These are phyloP conservation scores for Xylocampa areola DNA, from an alignment of 2,888 invertebrate species.

Conservation along the genomic window DNA sequence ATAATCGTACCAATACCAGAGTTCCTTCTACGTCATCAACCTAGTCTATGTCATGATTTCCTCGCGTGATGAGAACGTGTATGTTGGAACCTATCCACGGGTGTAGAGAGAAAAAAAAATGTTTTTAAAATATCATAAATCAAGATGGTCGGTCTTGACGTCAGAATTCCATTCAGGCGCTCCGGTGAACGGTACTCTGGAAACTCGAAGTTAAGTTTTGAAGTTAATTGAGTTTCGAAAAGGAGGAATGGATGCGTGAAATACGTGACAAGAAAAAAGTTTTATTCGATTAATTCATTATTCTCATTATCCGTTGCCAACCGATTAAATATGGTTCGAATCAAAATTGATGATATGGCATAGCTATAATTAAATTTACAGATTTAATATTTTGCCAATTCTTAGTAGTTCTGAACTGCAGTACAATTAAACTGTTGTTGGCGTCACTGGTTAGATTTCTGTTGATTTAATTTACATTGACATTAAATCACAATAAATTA, in stretches of 20 bases:
- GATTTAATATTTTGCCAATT: not conserved
- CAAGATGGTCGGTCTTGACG: constrained; percentile 65
- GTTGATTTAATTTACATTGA: not conserved
- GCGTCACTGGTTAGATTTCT: not conserved
- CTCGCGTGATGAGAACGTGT: constrained; percentile 65
- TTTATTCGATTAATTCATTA: no score
- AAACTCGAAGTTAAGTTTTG: constrained; percentile 40
- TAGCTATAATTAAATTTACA: not conserved
- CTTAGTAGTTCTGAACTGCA: not conserved
- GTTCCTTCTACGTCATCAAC: constrained; percentile 51
- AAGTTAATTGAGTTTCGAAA: constrained; percentile 18
- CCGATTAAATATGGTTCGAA: no score
- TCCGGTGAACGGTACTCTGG: constrained; percentile 39
- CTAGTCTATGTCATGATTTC: constrained; percentile 57
- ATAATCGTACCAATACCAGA: constrained; percentile 14
- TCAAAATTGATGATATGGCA: no score
- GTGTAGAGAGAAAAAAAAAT: constrained; percentile 58
- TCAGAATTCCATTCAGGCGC: constrained; percentile 68
- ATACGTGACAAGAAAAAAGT: no score
- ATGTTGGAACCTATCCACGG: constrained; percentile 69
- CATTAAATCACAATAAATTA: no score
- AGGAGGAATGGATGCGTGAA: no score
- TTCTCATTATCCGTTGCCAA: no score
- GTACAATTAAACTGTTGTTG: not conserved
- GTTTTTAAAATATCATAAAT: constrained; percentile 73